Percentiles rank a stretch among this genome's conserved stretches.
These are phyloP conservation scores for Myotis vivesi DNA, from an alignment of 2,797 vertebrate genomes.

Conservation along the genomic window DNA sequence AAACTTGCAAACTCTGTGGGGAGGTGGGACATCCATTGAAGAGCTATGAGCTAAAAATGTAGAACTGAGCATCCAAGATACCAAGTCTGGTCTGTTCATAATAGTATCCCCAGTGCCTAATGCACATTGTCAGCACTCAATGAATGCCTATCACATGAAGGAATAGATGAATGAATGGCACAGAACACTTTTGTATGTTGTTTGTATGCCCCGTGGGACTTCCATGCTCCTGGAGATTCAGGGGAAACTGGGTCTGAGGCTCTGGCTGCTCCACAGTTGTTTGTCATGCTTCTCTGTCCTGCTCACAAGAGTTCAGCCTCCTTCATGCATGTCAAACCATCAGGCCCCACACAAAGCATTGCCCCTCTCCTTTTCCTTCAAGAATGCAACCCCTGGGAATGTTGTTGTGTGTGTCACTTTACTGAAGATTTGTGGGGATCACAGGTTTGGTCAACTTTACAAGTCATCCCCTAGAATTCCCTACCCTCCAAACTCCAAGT, in stretches of 20 bases:
- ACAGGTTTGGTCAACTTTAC: neutral
- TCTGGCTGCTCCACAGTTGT: neutral
- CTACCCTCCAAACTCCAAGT: neutral
- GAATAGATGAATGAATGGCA: neutral
- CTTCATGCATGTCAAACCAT: neutral
- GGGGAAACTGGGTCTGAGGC: neutral
- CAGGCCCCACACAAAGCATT: neutral
- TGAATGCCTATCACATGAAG: neutral
- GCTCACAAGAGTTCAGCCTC: neutral
- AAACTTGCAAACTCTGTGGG: neutral
- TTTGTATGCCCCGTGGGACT: neutral
- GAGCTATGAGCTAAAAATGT: neutral
- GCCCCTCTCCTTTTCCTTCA: neutral
- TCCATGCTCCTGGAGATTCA: neutral
- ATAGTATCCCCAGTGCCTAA: neutral
- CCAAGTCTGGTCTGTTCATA: neutral
- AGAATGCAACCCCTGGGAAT: neutral
- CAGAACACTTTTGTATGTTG: neutral
- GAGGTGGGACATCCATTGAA: neutral
- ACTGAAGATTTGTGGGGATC: neutral
- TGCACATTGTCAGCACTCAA: neutral
- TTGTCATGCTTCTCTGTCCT: neutral
- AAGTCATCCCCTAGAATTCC: neutral
- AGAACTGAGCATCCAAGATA: neutral
- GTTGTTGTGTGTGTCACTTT: neutral